phyloP scores from a whole-genome alignment of 2,888 invertebrate genomes.

The Lasioglossum zephyrum region DNA sequence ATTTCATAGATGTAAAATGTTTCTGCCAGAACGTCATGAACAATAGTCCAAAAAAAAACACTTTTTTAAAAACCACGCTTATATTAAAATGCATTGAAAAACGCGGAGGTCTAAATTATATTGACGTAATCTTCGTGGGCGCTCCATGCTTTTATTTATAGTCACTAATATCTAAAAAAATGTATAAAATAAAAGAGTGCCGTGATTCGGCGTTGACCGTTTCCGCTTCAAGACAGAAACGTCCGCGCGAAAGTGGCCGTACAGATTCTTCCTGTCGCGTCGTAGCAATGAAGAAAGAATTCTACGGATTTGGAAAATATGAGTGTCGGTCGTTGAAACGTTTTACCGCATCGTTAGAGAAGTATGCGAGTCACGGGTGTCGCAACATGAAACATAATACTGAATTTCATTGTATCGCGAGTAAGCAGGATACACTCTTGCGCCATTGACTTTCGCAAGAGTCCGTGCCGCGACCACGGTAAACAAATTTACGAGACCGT shows the following conservation, averaged over 20 bases:
- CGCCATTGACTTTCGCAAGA: slow-evolving; percentile 31
- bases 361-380: slow-evolving; percentile 16
- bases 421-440: slow-evolving; percentile 18
- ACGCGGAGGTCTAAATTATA: too few relatives aligned
- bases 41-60: too few relatives aligned
- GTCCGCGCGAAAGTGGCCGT: not conserved
- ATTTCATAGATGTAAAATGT: not conserved
- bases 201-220: not conserved
- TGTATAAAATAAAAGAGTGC: too few relatives aligned
- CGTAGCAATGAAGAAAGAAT: not conserved
- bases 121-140: too few relatives aligned
- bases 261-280: not conserved
- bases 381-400: slow-evolving; percentile 31
- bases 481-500: slow-evolving; percentile 71
- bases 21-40: not conserved
- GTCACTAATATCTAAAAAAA: too few relatives aligned
- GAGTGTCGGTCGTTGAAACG: not conserved
- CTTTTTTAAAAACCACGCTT: too few relatives aligned
- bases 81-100: too few relatives aligned
- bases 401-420: slow-evolving; percentile 18
- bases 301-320: not conserved
- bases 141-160: too few relatives aligned
- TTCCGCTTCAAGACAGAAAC: not conserved
- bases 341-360: not conserved
- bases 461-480: slow-evolving; percentile 40